Conservation (phyloP, 2,113 vertebrate genomes). For the Channa argus region DNA sequence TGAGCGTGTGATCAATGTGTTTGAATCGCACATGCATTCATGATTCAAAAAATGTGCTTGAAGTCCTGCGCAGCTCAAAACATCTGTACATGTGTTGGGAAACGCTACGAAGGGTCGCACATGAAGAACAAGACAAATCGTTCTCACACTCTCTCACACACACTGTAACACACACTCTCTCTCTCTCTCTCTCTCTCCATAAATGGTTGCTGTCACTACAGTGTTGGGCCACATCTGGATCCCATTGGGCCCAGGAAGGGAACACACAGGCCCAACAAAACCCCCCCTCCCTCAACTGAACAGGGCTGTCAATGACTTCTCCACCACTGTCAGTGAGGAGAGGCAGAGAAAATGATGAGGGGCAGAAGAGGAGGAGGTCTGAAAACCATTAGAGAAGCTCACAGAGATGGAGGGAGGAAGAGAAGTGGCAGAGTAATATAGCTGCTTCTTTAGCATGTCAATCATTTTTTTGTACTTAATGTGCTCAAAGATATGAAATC, state of each 20-base stretch:
- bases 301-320: constrained; percentile 53
- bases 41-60: neutral
- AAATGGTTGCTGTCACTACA: constrained; percentile 63
- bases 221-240: constrained; percentile 72
- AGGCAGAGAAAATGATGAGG: neutral
- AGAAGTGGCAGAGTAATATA: neutral
- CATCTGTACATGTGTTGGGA: constrained; percentile 28
- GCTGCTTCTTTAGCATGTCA: too few relatives aligned
- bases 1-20: neutral
- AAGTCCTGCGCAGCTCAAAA: constrained; percentile 7
- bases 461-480: too few relatives aligned
- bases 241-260: constrained; percentile 70
- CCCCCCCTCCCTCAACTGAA: constrained; percentile 40
- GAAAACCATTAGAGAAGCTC: neutral
- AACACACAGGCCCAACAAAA: constrained; percentile 68
- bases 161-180: neutral
- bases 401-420: neutral
- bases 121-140: constrained; percentile 19
- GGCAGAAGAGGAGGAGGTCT: neutral
- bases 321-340: constrained; percentile 8
- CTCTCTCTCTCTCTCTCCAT: constrained; percentile 36
- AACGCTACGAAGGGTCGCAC: neutral
- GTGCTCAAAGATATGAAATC: too few relatives aligned
- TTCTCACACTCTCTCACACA: constrained; percentile 20
- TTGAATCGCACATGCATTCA: neutral